phyloP scores from a whole-genome alignment of 2,888 invertebrate species.

The Amiota communis region DNA sequence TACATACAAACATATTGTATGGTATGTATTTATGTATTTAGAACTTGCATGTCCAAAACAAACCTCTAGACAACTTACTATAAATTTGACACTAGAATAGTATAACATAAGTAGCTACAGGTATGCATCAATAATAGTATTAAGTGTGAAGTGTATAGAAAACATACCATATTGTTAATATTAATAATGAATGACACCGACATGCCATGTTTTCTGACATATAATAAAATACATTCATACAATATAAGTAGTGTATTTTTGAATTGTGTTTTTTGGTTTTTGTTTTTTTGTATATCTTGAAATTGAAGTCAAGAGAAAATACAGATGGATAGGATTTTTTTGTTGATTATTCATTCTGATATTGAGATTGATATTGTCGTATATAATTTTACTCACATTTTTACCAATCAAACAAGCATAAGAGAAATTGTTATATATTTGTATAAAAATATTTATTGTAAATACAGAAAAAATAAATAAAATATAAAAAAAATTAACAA shows the following conservation, averaged over 20 bases:
- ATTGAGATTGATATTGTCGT: constrained; percentile 58
- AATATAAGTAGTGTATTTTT: constrained; percentile 20
- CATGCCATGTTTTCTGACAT: constrained; percentile 42
- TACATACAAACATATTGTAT: no score
- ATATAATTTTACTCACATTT: constrained; percentile 68
- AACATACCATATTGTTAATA: no score
- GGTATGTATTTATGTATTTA: no score
- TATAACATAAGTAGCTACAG: no score
- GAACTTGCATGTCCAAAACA: no score
- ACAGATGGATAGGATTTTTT: constrained; percentile 47
- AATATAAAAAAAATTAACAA: constrained; percentile 9
- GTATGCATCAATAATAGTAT: no score
- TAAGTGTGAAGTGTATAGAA: no score
- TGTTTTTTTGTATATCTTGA: not conserved
- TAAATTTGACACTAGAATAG: no score
- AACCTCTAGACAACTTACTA: no score
- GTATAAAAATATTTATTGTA: constrained; percentile 38
- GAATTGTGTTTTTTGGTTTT: no score
- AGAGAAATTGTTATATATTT: constrained; percentile 67
- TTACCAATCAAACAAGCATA: constrained; percentile 73
- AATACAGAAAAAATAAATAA: constrained; percentile 29
- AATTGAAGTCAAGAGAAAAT: constrained; percentile 34
- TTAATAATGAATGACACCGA: constrained; percentile 44
- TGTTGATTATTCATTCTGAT: constrained; percentile 11
- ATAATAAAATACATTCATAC: constrained; percentile 28